Evolutionary conservation across 2,113 vertebrate genomes (phyloP).

Genomic region (Aldabrachelys gigantea): DNA sequence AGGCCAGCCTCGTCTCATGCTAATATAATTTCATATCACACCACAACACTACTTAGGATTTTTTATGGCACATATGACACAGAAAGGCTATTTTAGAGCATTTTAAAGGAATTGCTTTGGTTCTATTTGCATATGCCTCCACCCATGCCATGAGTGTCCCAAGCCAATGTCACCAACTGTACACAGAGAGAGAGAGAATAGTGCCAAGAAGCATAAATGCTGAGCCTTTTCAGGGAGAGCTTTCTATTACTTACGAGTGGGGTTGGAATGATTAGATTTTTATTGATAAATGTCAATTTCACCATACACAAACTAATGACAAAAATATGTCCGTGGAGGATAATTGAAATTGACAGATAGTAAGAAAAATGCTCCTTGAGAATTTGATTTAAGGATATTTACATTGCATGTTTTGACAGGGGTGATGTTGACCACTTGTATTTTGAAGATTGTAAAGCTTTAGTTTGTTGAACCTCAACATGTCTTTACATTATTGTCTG

Average conservation of each 20-base stretch:
- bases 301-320: no score
- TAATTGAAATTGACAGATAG: no score
- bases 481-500: no score
- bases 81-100: slow-evolving; percentile 15
- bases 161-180: slow-evolving; percentile 3
- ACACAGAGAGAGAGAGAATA: background rate
- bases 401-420: no score
- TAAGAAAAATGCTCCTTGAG: no score
- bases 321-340: no score
- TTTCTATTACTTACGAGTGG: background rate
- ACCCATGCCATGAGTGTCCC: accelerated
- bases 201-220: accelerated
- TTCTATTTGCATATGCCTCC: background rate
- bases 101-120: background rate
- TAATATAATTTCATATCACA: slow-evolving; percentile 15
- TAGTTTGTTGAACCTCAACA: no score
- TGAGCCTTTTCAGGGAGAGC: background rate
- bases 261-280: no score
- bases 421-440: no score
- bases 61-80: background rate
- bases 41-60: slow-evolving; percentile 47
- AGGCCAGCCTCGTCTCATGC: slow-evolving; percentile 13
- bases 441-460: no score
- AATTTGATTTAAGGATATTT: no score
- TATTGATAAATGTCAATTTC: no score